phyloP scores from a whole-genome alignment of 2,888 invertebrate genomes.

The Sussaba pulchella region DNA sequence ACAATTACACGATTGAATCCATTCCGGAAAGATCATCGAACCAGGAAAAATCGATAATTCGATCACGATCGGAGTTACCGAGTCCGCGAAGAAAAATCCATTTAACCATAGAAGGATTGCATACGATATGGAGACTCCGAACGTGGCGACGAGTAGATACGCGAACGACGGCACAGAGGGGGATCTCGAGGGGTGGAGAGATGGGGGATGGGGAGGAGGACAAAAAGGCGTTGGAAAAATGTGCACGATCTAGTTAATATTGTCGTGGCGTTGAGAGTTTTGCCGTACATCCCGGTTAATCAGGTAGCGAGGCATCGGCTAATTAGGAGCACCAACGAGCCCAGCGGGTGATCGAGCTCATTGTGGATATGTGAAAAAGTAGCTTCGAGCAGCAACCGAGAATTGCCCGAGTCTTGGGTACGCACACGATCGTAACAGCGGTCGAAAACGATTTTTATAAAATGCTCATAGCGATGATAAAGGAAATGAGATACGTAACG shows the following conservation, averaged over 20 bases:
- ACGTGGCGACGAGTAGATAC: neutral
- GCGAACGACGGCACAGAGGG: neutral
- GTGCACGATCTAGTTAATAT: constrained; percentile 59
- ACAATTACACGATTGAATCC: constrained; percentile 59
- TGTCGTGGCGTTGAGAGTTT: constrained; percentile 58
- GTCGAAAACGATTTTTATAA: neutral
- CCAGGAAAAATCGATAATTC: constrained; percentile 63
- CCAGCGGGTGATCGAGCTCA: constrained; percentile 51
- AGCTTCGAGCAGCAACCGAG: constrained; percentile 2
- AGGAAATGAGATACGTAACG: neutral
- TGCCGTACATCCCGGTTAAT: constrained; percentile 54
- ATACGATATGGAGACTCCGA: neutral
- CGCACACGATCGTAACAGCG: constrained; percentile 10
- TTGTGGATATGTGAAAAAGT: constrained; percentile 51
- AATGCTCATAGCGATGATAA: neutral
- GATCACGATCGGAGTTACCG: constrained; percentile 55
- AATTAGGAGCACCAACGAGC: constrained; percentile 50
- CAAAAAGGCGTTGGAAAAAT: constrained; percentile 61
- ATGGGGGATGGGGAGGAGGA: neutral
- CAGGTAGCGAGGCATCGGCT: constrained; percentile 55
- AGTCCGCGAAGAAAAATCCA: constrained; percentile 45
- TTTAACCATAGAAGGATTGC: constrained; percentile 54
- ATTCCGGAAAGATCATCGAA: constrained; percentile 51
- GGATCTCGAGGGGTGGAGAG: neutral
- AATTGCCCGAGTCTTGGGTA: neutral